Percentiles rank a stretch among this genome's conserved stretches.
These are phyloP conservation scores for Leptothorax acervorum DNA, from an alignment of 2,888 invertebrate genomes.

Conservation along the genomic window DNA sequence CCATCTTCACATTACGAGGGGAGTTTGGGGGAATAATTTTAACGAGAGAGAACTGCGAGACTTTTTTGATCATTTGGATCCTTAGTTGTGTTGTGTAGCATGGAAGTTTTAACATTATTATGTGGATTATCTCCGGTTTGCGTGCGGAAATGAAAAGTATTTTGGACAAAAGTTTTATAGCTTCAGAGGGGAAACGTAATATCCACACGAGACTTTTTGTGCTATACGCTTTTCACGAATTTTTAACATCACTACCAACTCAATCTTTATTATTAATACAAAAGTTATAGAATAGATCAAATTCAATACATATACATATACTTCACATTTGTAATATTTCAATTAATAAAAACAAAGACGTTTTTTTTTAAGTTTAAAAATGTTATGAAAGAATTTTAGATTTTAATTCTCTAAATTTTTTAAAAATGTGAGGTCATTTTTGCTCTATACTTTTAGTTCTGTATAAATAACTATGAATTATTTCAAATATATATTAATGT, in stretches of 20 bases:
- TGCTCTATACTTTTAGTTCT: background rate
- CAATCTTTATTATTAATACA: background rate
- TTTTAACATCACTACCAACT: slow-evolving; percentile 1
- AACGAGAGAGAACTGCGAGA: slow-evolving; percentile 32
- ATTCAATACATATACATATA: background rate
- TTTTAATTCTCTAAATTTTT: background rate
- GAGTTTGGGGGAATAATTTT: background rate
- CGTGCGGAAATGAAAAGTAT: slow-evolving; percentile 28
- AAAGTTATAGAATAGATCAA: background rate
- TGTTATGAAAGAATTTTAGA: background rate
- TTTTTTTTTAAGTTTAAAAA: background rate
- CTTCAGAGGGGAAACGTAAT: background rate
- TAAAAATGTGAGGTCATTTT: background rate
- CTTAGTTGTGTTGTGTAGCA: slow-evolving; percentile 3
- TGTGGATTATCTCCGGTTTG: slow-evolving; percentile 22
- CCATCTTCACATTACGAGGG: slow-evolving; percentile 17
- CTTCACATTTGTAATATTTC: background rate
- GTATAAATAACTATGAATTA: background rate
- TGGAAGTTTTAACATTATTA: slow-evolving; percentile 31
- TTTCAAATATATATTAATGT: background rate
- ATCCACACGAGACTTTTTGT: background rate
- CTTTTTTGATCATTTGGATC: slow-evolving; percentile 24
- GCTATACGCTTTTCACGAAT: background rate
- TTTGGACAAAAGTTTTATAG: slow-evolving; percentile 4
- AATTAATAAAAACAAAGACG: background rate